Evolutionary conservation across 2,113 vertebrate species (phyloP).

Genomic region (Silurus meridionalis): DNA sequence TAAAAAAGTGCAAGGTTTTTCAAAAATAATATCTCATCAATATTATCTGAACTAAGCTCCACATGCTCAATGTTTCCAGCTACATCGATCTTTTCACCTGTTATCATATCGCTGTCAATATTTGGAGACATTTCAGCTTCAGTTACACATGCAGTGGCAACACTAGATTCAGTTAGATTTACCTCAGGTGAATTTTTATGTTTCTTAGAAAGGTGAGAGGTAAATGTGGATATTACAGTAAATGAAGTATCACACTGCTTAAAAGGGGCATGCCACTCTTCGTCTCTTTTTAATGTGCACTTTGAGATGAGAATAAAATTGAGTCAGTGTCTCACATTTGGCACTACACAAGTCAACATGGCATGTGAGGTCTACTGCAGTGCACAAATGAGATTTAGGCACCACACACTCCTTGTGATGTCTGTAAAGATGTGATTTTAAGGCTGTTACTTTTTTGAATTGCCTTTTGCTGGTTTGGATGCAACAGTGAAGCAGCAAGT

Average conservation of each 20-base stretch:
- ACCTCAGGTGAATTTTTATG: background rate
- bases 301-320: background rate
- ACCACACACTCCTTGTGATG: background rate
- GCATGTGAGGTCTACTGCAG: background rate
- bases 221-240: background rate
- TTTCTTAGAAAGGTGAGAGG: background rate
- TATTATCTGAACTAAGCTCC: background rate
- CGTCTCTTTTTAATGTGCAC: background rate
- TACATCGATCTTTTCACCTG: background rate
- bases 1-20: background rate
- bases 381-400: background rate
- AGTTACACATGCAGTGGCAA: background rate
- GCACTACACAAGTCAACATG: background rate
- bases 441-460: background rate
- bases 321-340: background rate
- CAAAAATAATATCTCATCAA: background rate
- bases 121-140: background rate
- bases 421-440: background rate
- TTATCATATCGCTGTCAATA: background rate
- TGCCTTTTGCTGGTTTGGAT: background rate
- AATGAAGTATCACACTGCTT: conserved; percentile 3
- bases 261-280: background rate
- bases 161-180: background rate
- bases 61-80: background rate
- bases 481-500: background rate